These are phyloP conservation scores for Horisme vitalbata DNA, from an alignment of 2,888 invertebrate genomes.

Conservation along the genomic window DNA sequence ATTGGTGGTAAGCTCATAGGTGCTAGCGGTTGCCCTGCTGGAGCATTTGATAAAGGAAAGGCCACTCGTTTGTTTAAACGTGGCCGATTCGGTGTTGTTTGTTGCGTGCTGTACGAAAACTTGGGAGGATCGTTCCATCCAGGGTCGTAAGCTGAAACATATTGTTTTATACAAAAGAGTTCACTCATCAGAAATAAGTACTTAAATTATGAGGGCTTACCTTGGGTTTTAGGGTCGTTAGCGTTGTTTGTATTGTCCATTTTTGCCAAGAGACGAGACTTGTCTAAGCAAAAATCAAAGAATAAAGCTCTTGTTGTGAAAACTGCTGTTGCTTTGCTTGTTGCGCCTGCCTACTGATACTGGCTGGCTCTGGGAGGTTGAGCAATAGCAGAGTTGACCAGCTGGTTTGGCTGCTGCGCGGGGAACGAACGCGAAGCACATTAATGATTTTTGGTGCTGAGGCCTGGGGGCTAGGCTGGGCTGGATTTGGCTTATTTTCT, in stretches of 20 bases:
- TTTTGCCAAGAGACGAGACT: not conserved
- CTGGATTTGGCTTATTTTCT: too few relatives aligned
- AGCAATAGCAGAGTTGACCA: too few relatives aligned
- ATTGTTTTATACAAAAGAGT: not conserved
- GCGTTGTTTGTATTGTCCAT: constrained; percentile 29
- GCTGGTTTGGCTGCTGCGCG: too few relatives aligned
- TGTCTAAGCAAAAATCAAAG: too few relatives aligned
- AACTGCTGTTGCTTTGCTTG: too few relatives aligned
- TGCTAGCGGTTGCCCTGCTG: constrained; percentile 35
- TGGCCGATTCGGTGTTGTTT: constrained; percentile 64
- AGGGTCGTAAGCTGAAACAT: constrained; percentile 63
- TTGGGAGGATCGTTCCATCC: constrained; percentile 84
- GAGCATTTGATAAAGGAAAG: constrained; percentile 65
- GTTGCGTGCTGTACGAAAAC: constrained; percentile 69
- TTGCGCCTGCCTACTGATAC: too few relatives aligned
- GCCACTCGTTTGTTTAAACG: constrained; percentile 81
- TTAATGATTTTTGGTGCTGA: too few relatives aligned
- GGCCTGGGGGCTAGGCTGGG: too few relatives aligned
- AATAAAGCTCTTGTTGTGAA: too few relatives aligned
- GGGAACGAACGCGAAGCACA: too few relatives aligned
- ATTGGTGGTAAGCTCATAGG: constrained; percentile 56
- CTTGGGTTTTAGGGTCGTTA: constrained; percentile 45
- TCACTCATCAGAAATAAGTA: too few relatives aligned
- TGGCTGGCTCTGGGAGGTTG: too few relatives aligned
- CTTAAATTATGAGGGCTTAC: constrained; percentile 28